Base-by-base conservation (phyloP, 2,888 invertebrate species). In the Pyrrhia umbra region DNA sequence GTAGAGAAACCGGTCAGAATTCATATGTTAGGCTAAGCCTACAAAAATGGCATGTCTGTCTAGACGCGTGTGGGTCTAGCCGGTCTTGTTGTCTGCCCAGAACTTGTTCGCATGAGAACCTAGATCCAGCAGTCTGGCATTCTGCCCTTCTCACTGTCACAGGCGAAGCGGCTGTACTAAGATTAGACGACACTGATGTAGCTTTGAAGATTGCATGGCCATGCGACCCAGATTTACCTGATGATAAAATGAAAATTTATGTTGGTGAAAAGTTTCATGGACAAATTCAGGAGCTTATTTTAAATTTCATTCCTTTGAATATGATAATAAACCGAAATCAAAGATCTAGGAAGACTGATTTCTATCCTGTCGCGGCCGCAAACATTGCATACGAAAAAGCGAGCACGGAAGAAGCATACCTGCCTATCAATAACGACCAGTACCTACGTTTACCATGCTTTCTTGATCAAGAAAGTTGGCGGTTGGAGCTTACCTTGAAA, bases 231-330 rank as follows among this genome's bases (percentile, higher is more conserved):
- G 85, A 89, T 25, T 78, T 94, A 23, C 85, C 88, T 8, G 86
- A 93, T 77, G 88, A 92, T 5, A 86, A 88, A 71, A 82, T 93
- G 39, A 84, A 88, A 63, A 88, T 95, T 77, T 83, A 75, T 62
- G 80, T 95, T 3, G 95, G 95, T 6, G 92, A 93, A 78, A 89
- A 85, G 73, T 87, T 95, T 58, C 91, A 90, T 30, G 95, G 95
- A 1, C 92, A 92, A 81, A 85, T 95, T 52, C 93, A 95, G 77
- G 92, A 94, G 73, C 43, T 95, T 8, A 86, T 90, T 30, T 76
- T 95, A 15, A 95, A 95, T 79, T 95, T 95, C 73, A 90, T 88
- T 39, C 91, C 92, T 1, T 71, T 95, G 37, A 83, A 81, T 55
- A 82, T 94, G 71, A 79, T 81, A 21, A 77, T 87, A 25, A 83